These are phyloP conservation scores for Dendrocincla fuliginosa DNA, from an alignment of 2,797 vertebrate genomes.

Conservation along the genomic window DNA sequence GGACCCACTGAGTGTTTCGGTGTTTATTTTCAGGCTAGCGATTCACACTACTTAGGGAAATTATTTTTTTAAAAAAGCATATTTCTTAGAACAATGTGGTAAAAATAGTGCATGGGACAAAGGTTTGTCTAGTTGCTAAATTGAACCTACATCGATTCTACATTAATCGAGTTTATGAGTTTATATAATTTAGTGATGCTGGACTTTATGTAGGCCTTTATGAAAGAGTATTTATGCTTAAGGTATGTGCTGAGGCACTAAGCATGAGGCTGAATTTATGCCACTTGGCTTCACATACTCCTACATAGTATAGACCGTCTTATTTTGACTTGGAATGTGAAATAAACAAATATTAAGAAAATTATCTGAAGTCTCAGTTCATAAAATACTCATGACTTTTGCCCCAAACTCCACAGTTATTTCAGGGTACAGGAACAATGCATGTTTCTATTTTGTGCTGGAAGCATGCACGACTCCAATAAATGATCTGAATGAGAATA, in stretches of 20 bases:
- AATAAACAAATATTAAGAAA: neutral
- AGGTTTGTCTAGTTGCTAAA: neutral
- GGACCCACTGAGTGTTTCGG: slow-evolving; percentile 2
- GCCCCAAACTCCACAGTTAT: neutral
- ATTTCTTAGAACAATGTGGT: accelerated
- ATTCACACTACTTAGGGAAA: slow-evolving; percentile 3
- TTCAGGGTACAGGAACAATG: neutral
- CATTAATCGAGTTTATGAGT: neutral
- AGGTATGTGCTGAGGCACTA: neutral
- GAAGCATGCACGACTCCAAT: neutral
- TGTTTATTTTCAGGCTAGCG: slow-evolving; percentile 19
- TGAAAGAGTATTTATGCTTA: slow-evolving; percentile 1
- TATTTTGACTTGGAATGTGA: neutral
- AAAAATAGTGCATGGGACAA: neutral
- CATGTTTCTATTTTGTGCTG: neutral
- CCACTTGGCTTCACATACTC: neutral
- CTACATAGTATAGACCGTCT: neutral
- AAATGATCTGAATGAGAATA: neutral
- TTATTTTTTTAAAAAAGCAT: slow-evolving; percentile 17
- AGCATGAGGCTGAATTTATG: slow-evolving; percentile 5
- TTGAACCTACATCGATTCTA: neutral
- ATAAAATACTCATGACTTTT: neutral
- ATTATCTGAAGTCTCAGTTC: neutral
- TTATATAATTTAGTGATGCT: neutral
- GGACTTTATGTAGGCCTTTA: neutral